Evolutionary conservation across 1,140 invertebrate species (phyloP).

Genomic region (Anagrus nilaparvatae): DNA sequence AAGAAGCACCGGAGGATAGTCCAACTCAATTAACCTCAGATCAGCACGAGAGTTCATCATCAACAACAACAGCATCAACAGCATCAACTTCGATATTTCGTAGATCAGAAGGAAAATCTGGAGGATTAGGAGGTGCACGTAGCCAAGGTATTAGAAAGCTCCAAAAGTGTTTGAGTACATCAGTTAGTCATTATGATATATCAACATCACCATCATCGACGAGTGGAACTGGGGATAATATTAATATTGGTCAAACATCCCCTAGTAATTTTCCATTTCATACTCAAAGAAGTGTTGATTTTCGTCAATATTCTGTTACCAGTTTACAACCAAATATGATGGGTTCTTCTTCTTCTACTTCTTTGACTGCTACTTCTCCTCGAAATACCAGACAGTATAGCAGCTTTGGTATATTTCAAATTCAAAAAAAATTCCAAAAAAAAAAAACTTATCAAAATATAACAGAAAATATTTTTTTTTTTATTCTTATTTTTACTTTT

Average conservation of each 20-base stretch:
- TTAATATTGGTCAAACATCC: too few relatives aligned
- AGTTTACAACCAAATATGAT: too few relatives aligned
- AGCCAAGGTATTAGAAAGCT: conserved; percentile 85
- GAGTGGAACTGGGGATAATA: conserved; percentile 21
- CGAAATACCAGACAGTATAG: conserved; percentile 73
- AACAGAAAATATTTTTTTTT: too few relatives aligned
- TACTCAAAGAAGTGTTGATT: conserved; percentile 47
- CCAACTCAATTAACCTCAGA: too few relatives aligned
- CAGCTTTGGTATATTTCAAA: conserved; percentile 77
- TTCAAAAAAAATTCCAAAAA: conserved; percentile 18
- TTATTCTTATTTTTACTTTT: too few relatives aligned
- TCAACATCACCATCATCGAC: conserved; percentile 41
- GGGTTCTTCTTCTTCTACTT: conserved; percentile 31
- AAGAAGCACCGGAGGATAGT: conserved; percentile 22
- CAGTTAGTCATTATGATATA: conserved; percentile 64
- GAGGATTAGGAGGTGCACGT: conserved; percentile 68
- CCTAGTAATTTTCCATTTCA: conserved; percentile 42
- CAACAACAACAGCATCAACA: conserved; percentile 28
- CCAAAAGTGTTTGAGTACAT: conserved; percentile 71
- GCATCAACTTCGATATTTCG: conserved; percentile 17
- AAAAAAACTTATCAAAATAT: too few relatives aligned
- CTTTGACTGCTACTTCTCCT: conserved; percentile 35
- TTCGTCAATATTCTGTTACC: conserved; percentile 34
- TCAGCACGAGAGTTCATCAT: conserved; percentile 25
- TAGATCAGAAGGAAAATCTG: conserved; percentile 8